Evolutionary conservation across 2,113 vertebrate species (phyloP).

Genomic region (Oreochromis tanganicae): DNA sequence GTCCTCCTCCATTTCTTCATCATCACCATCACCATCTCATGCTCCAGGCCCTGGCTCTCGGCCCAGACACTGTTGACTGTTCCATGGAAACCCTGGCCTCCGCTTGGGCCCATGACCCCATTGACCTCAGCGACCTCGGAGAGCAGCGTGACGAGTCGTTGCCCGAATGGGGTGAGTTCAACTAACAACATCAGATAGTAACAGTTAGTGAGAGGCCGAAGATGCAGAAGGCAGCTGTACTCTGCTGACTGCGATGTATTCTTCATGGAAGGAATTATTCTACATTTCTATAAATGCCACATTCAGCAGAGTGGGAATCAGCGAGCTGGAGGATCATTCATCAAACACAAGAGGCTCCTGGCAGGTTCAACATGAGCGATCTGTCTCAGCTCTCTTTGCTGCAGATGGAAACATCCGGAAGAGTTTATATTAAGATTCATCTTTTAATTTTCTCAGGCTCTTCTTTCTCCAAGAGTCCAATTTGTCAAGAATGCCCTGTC

Average conservation of each 20-base stretch:
- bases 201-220: neutral
- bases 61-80: constrained; percentile 79
- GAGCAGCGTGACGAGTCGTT: constrained; percentile 58
- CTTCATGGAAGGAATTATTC: neutral
- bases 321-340: neutral
- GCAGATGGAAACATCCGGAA: neutral
- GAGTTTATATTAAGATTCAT: neutral
- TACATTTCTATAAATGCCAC: neutral
- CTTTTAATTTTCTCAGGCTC: neutral
- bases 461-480: neutral
- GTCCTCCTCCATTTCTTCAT: neutral
- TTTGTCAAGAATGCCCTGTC: neutral
- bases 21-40: constrained; percentile 24
- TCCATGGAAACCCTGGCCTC: constrained; percentile 86
- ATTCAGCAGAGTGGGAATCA: neutral
- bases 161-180: constrained; percentile 53
- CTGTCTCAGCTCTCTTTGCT: neutral
- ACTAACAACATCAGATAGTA: neutral
- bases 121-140: constrained; percentile 70
- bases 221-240: neutral
- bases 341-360: neutral
- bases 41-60: constrained; percentile 64
- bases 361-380: neutral
- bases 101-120: constrained; percentile 75
- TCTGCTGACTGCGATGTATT: neutral